Evolutionary conservation across 2,888 invertebrate species (phyloP), one percentile per base, ranked within the genome.

Genomic region (Phyllotreta striolata): DNA sequence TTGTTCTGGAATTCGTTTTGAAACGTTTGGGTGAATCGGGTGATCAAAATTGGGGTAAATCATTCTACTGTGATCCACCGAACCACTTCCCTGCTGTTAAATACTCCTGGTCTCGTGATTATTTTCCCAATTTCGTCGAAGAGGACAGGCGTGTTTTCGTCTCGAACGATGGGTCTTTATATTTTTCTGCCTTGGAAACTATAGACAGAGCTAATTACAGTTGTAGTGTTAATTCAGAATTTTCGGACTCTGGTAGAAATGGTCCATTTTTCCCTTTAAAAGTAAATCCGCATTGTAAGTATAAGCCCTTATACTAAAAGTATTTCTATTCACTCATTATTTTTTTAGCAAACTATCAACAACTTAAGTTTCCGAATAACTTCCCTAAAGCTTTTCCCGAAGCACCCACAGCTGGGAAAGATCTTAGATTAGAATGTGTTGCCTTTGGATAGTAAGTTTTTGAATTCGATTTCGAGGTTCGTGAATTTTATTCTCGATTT

Each of bases 351-450:
- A 93, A 93, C 79, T 94, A 91, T 76, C 95, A 96, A 77, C 92
- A 94, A 67, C 83, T 98, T 43, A 92, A 94, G 77, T 96, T 98
- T 76, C 92, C 96, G 0, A 95, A 95, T 78, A 94, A 93, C 75
- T 98, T 98, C 74, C 98, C 98, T 0, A 96, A 96, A 84, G 90
- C 93, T 0, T 98, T 96, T 77, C 98, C 98, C 0, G 95, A 95
- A 79, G 94, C 95, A 14, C 96, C 97, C 0, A 84, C 91, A 66
- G 94, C 93, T 13, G 96, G 96, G 0, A 90, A 93, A 76, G 92
- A 95, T 81, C 93, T 97, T 10, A 85, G 94, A 65, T 82, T 98
- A 56, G 98, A 98, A 84, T 98, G 98, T 83, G 88, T 98, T 71
- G 95, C 96, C 1, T 96, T 95, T 85, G 98, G 97, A 80, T 96